Percentiles rank a stretch among this genome's conserved stretches.
Conservation (phyloP, 2,113 vertebrate species). For the human (Homo sapiens) region DNA sequence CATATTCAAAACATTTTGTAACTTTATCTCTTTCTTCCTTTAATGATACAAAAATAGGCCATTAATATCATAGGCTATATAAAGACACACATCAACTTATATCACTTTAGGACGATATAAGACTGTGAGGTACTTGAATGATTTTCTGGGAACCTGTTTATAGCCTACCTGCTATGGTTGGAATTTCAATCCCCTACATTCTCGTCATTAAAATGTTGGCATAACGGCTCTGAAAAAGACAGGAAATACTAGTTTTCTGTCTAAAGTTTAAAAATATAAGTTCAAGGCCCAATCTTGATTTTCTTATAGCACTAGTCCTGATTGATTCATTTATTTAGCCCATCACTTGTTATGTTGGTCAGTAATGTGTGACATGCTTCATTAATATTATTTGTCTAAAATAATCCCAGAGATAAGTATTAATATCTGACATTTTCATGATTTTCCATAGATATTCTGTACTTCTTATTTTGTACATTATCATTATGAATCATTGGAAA, state of each 20-base stretch:
- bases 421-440: background rate
- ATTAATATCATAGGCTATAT: background rate
- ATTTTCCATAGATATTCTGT: no score
- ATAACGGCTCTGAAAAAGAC: background rate
- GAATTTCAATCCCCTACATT: background rate
- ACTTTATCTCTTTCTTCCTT: background rate
- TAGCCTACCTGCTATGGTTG: background rate
- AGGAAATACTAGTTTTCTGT: background rate
- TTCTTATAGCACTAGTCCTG: background rate
- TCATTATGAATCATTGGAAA: background rate
- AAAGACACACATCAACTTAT: background rate
- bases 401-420: background rate
- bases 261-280: constrained; percentile 1
- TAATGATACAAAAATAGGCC: background rate
- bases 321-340: background rate
- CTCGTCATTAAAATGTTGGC: constrained; percentile 11
- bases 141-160: background rate
- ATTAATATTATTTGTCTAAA: background rate
- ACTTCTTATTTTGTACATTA: background rate
- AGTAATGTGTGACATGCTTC: background rate
- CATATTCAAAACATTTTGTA: background rate
- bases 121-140: background rate
- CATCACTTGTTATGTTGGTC: background rate
- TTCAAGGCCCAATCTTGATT: background rate
- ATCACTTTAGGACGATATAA: background rate